Base-by-base conservation (phyloP, 2,797 vertebrate species). In the Acanthurus leucopareius region DNA sequence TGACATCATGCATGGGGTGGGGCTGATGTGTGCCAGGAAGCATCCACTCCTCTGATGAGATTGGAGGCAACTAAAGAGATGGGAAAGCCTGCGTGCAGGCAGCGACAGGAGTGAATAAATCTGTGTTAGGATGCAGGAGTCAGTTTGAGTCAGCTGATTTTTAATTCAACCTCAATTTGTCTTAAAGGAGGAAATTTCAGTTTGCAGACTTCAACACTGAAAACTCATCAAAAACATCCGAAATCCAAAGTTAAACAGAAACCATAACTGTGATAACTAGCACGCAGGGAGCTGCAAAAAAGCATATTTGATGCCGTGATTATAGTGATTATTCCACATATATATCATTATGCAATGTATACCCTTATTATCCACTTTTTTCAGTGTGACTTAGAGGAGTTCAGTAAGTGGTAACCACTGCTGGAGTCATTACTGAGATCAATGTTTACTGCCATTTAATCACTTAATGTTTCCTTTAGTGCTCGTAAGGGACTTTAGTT, bases 1-100 rank as follows among this genome's bases (percentile, higher is more conserved):
- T 86, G 83, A 90, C 89, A 80, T 92, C 83, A 70, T 16, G n/a
- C 1, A 8, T 19, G 56, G 80, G 85, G 82, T 49, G 65, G 79
- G 71, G 83, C 48, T 20, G 63, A 42, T 61, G 49, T 2, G 22
- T 79, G 65, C 82, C 84, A 61, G 54, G 74, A 75, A 86, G 48
- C 63, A 73, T 75, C 35, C n/a, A 60, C 38, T 68, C 38, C 25
- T 69, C 47, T 35, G 66, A 58, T 69, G 79, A 65, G n/a, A 35
- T 56, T 72, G 60, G 20, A 32, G 28, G 28, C 28, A 73, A 40
- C 32, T 52, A 15, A 54, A 67, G 68, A 56, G 72, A 69, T 22
- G 25, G 48, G 4, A 16, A 57, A 10, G 49, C 35, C 8, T 13
- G 54, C 48, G 13, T 10, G 28, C 52, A 40, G 54, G 54, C 44